These are phyloP conservation scores for Craseonycteris thonglongyai DNA, from an alignment of 2,113 vertebrate species.

Conservation along the genomic window DNA sequence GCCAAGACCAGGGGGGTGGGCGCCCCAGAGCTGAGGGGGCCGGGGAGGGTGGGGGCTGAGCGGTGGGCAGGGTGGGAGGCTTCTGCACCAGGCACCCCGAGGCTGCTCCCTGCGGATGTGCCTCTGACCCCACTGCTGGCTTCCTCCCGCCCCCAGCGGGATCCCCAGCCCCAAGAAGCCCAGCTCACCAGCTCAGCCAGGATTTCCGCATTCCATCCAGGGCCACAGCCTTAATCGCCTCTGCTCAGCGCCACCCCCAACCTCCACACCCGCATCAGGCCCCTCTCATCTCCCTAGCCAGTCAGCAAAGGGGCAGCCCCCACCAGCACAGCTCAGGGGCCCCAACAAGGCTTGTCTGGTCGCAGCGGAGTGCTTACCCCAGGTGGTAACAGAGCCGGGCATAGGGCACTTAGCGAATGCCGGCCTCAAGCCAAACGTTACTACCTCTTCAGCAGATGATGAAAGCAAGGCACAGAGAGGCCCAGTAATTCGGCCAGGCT, in stretches of 20 bases:
- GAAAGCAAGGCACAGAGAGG: neutral
- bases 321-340: too few relatives aligned
- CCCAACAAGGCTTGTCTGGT: neutral
- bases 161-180: neutral
- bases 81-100: rapidly evolving
- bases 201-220: constrained; percentile 32
- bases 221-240: neutral
- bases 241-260: neutral
- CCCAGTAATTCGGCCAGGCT: neutral
- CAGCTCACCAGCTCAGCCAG: constrained; percentile 1
- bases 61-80: neutral
- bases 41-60: neutral
- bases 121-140: neutral
- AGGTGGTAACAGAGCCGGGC: neutral
- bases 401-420: rapidly evolving
- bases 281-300: neutral
- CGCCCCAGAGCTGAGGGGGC: neutral
- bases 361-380: neutral
- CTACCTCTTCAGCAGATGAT: neutral
- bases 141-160: neutral
- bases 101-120: neutral
- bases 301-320: neutral
- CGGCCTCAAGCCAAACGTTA: too few relatives aligned
- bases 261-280: neutral
- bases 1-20: neutral